Evolutionary conservation across 1,140 invertebrate genomes (phyloP).

Genomic region (Odontomachus brunneus): DNA sequence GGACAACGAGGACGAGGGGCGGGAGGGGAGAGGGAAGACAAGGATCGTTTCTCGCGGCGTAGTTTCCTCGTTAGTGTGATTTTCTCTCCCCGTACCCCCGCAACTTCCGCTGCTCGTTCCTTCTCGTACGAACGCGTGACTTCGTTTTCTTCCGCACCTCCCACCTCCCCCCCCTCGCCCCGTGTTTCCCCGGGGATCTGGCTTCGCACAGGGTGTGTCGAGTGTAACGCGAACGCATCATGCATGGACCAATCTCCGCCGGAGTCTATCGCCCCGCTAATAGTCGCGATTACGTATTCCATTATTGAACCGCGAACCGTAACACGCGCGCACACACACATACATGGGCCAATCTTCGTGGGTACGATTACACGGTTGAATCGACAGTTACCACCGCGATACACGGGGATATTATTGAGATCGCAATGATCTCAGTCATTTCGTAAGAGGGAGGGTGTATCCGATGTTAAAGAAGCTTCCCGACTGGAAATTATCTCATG

Average conservation of each 20-base stretch:
- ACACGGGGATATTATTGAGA: slow-evolving; percentile 3
- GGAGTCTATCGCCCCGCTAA: background rate
- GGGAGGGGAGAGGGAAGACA: no score
- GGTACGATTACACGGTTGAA: background rate
- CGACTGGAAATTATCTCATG: no score
- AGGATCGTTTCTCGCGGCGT: background rate
- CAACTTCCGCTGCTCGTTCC: slow-evolving; percentile 14
- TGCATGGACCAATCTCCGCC: slow-evolving; percentile 1
- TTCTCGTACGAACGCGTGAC: slow-evolving; percentile 9
- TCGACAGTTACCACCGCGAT: background rate
- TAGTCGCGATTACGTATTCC: slow-evolving; percentile 5
- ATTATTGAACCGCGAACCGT: slow-evolving; percentile 1
- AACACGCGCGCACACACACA: background rate
- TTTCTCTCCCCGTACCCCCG: no score
- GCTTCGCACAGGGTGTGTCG: no score
- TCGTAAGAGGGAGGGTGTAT: background rate
- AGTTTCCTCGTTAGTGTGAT: slow-evolving; percentile 5
- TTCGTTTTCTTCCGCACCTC: background rate
- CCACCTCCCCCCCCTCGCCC: no score
- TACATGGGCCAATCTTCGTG: background rate
- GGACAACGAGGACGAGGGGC: no score
- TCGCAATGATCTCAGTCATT: background rate
- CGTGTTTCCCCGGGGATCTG: no score
- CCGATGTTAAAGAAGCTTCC: no score
- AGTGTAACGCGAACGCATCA: background rate